These are phyloP conservation scores for Campylomormyrus numenius DNA, from an alignment of 2,113 vertebrate species.

Conservation along the genomic window DNA sequence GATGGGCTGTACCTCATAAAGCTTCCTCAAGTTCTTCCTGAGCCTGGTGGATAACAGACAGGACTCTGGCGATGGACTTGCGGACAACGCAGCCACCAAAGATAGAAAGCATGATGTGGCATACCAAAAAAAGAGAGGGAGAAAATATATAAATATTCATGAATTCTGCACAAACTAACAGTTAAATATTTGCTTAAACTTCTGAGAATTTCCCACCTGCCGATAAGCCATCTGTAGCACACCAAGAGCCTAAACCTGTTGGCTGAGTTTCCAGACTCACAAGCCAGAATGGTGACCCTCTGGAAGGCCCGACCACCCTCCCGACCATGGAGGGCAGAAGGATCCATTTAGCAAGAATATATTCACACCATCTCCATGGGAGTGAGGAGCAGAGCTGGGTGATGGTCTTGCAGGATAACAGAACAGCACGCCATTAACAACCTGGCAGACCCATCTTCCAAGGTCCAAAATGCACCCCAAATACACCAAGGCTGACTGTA, in stretches of 20 bases:
- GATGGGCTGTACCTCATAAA: constrained; percentile 80
- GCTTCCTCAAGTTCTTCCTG: constrained; percentile 95
- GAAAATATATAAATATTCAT: neutral
- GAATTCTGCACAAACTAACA: constrained; percentile 62
- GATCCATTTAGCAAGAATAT: constrained; percentile 21
- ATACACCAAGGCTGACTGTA: neutral
- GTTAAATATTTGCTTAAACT: neutral
- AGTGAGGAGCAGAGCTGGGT: constrained; percentile 16
- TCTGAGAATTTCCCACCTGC: neutral
- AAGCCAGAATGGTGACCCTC: constrained; percentile 7
- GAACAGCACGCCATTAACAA: neutral
- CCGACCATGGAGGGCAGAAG: neutral
- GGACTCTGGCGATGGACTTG: constrained; percentile 89
- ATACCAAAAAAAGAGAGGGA: neutral
- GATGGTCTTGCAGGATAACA: constrained; percentile 13
- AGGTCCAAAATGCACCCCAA: neutral
- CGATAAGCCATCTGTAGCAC: neutral
- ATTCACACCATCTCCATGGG: constrained; percentile 13
- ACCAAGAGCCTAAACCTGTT: neutral
- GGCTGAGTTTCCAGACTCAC: constrained; percentile 1
- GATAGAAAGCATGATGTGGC: neutral
- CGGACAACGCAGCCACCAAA: constrained; percentile 81
- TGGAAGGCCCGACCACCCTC: neutral
- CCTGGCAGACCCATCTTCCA: neutral
- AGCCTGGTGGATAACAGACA: constrained; percentile 97